Base-by-base conservation (phyloP, 2,797 vertebrate genomes). In the Gastrophryne carolinensis region DNA sequence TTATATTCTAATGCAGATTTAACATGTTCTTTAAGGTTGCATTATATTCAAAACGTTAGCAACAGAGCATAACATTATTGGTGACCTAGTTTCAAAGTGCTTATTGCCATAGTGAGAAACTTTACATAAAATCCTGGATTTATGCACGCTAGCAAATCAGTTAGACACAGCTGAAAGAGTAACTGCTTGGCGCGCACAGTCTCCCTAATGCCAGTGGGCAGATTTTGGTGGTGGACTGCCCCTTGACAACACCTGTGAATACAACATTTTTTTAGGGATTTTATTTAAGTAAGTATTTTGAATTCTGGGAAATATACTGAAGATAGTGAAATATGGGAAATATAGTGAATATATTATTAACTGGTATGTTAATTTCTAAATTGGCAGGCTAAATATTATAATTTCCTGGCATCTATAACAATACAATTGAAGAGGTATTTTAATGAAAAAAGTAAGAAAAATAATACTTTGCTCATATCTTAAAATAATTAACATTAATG, bases 21-120 rank as follows among this genome's bases (percentile, higher is more conserved):
- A 77, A 49, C 58, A 62, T 64, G 67, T 77, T 54, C 65, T 66
- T 60, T 35, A 66, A 72, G 53, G 60, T 63, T 52, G 35, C 61
- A 78, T 72, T 60, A 72, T 72, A 68, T 53, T 24, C 39, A 72
- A 53, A 41, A 70, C 72, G 41, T 78, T 66, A 78, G 61, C 68
- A 78, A 37, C 61, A 27, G 61, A 66, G 60, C 68, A 41, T 58
- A 72, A 72, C 39, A 58, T 27, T 50, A 71, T 78, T 65, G 53
- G 68, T 78, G 75, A 78, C 75, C 75, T 78, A 78, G 37, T 72
- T 78, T 78, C 61, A 66, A 72, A 72, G 61, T 72, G 68, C 61
- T 72, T 72, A 68, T 64, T 78, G 68, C 60, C 53, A 72, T 72
- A 65, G 52, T 57, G 72, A 66, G 32, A 78, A 72, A 66, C 30